phyloP scores from a whole-genome alignment of 1,140 invertebrate genomes.

The Dendrolimus kikuchii region DNA sequence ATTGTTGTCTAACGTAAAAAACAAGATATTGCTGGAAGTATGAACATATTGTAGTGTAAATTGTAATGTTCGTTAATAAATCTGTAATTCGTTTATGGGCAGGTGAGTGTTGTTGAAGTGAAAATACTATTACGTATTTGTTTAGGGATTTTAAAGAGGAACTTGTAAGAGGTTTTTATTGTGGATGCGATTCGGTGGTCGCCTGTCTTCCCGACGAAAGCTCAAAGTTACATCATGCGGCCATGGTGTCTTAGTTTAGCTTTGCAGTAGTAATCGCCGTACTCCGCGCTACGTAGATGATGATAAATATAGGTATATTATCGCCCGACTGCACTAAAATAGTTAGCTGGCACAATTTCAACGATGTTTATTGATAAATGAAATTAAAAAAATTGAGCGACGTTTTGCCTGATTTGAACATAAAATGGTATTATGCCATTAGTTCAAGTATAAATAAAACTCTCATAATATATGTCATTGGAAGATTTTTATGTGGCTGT shows the following conservation, averaged over 20 bases:
- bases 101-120: too few species aligned
- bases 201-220: conserved; percentile 31
- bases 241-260: conserved; percentile 62
- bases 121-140: neutral
- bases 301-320: neutral
- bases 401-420: too few species aligned
- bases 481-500: too few species aligned
- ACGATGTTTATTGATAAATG: neutral
- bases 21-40: neutral
- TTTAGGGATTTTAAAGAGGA: neutral
- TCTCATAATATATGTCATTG: too few species aligned
- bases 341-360: neutral
- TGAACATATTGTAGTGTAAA: too few species aligned
- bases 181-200: conserved; percentile 13
- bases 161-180: conserved; percentile 1
- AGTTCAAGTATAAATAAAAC: too few species aligned
- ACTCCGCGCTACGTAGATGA: conserved; percentile 13
- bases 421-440: too few species aligned
- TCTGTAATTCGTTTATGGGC: too few species aligned
- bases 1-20: neutral
- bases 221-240: conserved; percentile 59
- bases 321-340: conserved; percentile 3
- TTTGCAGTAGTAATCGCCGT: conserved; percentile 32
- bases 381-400: too few species aligned
- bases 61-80: too few species aligned